These are phyloP conservation scores for Gryllus bimaculatus DNA, from an alignment of 1,140 invertebrate genomes.

Conservation along the genomic window DNA sequence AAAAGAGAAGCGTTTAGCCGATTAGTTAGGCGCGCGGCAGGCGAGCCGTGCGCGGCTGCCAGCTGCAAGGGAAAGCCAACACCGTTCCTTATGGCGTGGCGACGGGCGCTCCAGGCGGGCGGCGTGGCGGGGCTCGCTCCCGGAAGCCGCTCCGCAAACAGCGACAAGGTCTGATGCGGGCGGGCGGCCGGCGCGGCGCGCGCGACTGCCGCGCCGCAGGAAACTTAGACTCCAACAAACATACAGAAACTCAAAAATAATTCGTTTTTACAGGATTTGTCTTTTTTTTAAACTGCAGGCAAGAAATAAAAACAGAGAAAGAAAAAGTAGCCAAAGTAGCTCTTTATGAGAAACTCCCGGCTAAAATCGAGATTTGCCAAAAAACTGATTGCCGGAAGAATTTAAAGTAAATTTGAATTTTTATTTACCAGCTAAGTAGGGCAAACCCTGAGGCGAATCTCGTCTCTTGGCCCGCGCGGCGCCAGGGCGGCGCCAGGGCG, in stretches of 20 bases:
- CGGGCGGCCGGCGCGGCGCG: no score
- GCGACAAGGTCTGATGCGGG: no score
- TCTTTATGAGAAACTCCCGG: background rate
- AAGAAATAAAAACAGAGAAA: background rate
- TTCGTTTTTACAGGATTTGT: background rate
- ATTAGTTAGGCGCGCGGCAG: no score
- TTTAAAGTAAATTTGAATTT: background rate
- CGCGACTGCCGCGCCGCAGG: no score
- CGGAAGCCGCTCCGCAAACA: no score
- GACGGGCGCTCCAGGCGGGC: background rate
- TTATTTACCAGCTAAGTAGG: background rate
- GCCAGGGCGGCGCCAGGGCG: no score
- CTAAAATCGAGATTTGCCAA: background rate
- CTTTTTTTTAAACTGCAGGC: background rate
- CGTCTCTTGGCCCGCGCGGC: no score
- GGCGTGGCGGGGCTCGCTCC: no score
- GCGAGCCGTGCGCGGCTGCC: no score
- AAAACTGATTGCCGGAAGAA: slow-evolving; percentile 1
- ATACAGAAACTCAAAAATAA: background rate
- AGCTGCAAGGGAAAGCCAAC: no score
- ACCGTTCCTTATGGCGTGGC: no score
- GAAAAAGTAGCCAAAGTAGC: background rate
- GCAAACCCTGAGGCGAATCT: background rate
- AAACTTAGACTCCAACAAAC: background rate
- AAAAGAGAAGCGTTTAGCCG: no score